Percentiles rank a stretch among this genome's conserved stretches.
phyloP scores from a whole-genome alignment of 2,797 vertebrate genomes.

The Cyclopterus lumpus region DNA sequence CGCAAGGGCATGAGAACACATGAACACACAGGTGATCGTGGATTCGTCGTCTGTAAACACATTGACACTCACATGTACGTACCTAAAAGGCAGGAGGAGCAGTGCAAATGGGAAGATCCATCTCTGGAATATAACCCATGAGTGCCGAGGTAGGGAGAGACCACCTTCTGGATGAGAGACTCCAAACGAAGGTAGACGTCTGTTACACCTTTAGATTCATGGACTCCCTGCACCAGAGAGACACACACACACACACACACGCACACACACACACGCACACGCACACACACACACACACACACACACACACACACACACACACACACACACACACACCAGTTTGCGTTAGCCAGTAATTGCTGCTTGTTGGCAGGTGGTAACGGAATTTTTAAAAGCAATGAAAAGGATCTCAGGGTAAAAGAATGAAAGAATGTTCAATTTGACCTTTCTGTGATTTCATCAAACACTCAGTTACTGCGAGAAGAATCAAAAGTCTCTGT shows the following conservation, averaged over 20 bases:
- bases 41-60: not conserved
- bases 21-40: not conserved
- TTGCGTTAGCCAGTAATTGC: slow-evolving; percentile 16
- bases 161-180: slow-evolving; percentile 93
- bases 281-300: slow-evolving; percentile 21
- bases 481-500: no score
- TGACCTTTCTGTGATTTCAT: slow-evolving; percentile 26
- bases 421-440: not conserved
- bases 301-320: slow-evolving; percentile 19
- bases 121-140: slow-evolving; percentile 91
- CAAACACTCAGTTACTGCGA: slow-evolving; percentile 1
- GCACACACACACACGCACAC: slow-evolving; percentile 16
- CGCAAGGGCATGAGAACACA: not conserved
- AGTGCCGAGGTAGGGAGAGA: slow-evolving; percentile 94
- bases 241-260: slow-evolving; percentile 21
- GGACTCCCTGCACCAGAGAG: slow-evolving; percentile 87
- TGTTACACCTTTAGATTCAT: slow-evolving; percentile 91
- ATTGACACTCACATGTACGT: slow-evolving; percentile 40
- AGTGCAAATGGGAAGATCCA: slow-evolving; percentile 82
- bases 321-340: slow-evolving; percentile 5
- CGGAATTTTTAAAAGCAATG: slow-evolving; percentile 28
- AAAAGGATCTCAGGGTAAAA: not conserved
- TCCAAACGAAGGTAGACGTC: slow-evolving; percentile 95
- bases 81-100: slow-evolving; percentile 92
- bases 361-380: slow-evolving; percentile 1